A percentile compares a stretch with the other conserved stretches of the same genome.
These are phyloP conservation scores for Philereme vetulata DNA, from an alignment of 2,888 invertebrate genomes.

Conservation along the genomic window DNA sequence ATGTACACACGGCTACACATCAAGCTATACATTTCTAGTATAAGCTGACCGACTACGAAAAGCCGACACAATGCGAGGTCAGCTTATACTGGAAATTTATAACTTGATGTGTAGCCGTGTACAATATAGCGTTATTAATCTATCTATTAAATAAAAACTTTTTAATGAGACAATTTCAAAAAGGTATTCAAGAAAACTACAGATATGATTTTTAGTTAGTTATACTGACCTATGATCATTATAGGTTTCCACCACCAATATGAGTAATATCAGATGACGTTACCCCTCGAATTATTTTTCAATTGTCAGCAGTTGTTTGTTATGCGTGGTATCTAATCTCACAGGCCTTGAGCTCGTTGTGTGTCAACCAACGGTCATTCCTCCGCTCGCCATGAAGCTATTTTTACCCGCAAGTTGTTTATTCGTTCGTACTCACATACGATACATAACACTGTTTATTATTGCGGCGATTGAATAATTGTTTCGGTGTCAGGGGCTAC, in stretches of 20 bases:
- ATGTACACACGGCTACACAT: no score
- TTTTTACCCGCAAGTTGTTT: conserved; percentile 76
- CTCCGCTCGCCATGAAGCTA: conserved; percentile 70
- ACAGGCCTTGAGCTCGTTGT: conserved; percentile 80
- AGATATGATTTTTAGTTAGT: no score
- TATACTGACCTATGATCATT: no score
- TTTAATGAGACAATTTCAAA: no score
- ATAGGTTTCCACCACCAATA: neutral
- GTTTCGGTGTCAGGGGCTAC: conserved; percentile 43
- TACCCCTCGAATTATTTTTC: conserved; percentile 59
- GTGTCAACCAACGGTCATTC: conserved; percentile 81
- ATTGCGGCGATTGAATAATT: conserved; percentile 60
- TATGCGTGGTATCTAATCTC: conserved; percentile 80
- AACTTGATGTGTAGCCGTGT: no score
- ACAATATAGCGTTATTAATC: no score
- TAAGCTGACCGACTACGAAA: no score
- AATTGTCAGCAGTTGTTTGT: conserved; percentile 68
- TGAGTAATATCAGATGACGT: conserved; percentile 15
- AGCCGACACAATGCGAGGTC: no score
- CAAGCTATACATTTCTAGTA: no score
- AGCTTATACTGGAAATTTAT: no score
- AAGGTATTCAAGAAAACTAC: no score
- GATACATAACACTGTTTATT: conserved; percentile 52
- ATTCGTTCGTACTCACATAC: conserved; percentile 58
- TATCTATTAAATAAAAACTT: no score